Conservation (phyloP, 2,113 vertebrate species). For the Cephalophus harveyi region DNA sequence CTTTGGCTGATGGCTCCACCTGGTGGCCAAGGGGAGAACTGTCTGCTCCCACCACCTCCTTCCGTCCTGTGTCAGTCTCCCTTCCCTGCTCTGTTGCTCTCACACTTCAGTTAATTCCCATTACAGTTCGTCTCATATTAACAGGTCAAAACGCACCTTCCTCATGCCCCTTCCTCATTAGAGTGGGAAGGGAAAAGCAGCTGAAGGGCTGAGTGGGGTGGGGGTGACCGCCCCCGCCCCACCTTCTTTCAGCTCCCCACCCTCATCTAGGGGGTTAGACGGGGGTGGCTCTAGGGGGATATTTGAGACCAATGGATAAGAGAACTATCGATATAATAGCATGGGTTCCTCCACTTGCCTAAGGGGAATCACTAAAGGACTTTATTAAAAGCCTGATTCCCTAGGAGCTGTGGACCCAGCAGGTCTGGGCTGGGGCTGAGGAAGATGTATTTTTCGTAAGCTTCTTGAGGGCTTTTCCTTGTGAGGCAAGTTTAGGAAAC, state of each 20-base stretch:
- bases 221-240: rapidly evolving
- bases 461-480: not conserved
- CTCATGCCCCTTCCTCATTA: not conserved
- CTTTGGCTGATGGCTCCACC: not conserved
- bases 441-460: not conserved
- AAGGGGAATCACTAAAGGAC: not conserved
- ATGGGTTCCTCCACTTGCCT: not conserved
- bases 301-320: not conserved
- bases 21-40: not conserved
- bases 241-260: not conserved
- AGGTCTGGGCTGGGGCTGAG: not conserved
- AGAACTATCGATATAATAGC: not conserved
- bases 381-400: not conserved
- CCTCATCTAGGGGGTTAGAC: too few species aligned
- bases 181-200: not conserved
- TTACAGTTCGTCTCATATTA: not conserved
- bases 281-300: not conserved
- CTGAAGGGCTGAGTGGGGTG: not conserved
- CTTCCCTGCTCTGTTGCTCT: not conserved
- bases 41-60: rapidly evolving
- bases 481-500: not conserved
- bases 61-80: rapidly evolving
- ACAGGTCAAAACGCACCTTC: not conserved
- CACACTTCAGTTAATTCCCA: not conserved
- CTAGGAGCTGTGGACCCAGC: not conserved